Evolutionary conservation across 2,113 vertebrate genomes (phyloP).

Genomic region (Diphyllodes magnificus): DNA sequence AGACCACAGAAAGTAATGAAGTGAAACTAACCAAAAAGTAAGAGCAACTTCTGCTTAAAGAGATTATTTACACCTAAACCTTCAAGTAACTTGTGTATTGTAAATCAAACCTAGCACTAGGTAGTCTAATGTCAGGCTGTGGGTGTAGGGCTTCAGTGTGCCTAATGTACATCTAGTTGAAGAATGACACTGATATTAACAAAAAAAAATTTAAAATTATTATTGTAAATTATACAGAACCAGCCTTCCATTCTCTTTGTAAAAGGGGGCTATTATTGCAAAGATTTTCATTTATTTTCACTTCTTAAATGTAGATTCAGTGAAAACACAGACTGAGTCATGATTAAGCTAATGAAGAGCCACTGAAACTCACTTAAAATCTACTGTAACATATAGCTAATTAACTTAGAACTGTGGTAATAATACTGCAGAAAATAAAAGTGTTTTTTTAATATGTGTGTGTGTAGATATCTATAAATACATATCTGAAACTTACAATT

Average conservation of each 20-base stretch:
- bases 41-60: not conserved
- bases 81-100: not conserved
- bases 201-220: not conserved
- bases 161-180: not conserved
- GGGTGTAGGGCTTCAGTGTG: not conserved
- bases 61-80: not conserved
- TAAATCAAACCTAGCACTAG: not conserved
- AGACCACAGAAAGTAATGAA: not conserved
- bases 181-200: not conserved
- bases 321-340: not conserved
- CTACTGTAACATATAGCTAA: not conserved
- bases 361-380: not conserved
- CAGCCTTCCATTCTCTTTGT: not conserved
- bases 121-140: not conserved
- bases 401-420: not conserved
- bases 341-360: not conserved
- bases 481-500: not conserved
- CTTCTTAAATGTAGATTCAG: not conserved
- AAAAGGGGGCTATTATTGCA: not conserved
- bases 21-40: not conserved
- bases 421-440: not conserved
- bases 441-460: rapidly evolving
- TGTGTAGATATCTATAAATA: not conserved
- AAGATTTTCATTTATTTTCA: not conserved
- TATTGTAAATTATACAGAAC: not conserved